Evolutionary conservation across 1,140 invertebrate genomes (phyloP).

Genomic region (Lordiphosa mommai): DNA sequence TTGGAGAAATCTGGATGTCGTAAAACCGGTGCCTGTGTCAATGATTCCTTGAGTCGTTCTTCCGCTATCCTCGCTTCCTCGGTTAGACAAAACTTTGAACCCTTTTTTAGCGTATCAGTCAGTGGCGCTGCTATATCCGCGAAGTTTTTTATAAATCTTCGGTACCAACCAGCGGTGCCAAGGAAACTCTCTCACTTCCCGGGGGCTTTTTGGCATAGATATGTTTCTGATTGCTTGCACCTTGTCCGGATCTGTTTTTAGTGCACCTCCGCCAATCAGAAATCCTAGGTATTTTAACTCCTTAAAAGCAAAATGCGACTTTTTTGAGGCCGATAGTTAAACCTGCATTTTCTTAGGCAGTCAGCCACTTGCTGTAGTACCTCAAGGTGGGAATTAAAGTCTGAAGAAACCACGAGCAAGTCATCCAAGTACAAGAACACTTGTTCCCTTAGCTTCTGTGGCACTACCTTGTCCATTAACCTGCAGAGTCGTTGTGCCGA

Average conservation of each 20-base stretch:
- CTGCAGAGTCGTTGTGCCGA: not conserved
- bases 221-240: not conserved
- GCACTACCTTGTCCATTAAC: not conserved
- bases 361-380: too few relatives aligned
- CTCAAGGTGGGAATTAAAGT: not conserved
- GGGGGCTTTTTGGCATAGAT: not conserved
- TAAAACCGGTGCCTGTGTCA: too few relatives aligned
- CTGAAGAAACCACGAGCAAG: not conserved
- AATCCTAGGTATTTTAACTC: not conserved
- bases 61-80: not conserved
- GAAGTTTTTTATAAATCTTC: not conserved
- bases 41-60: not conserved
- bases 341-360: too few relatives aligned
- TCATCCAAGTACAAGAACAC: not conserved
- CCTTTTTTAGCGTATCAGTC: not conserved
- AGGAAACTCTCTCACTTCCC: not conserved
- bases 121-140: not conserved
- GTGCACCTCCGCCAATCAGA: not conserved
- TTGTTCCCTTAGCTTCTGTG: not conserved
- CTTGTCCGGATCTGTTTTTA: not conserved
- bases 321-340: not conserved
- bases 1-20: too few relatives aligned
- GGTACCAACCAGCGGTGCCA: not conserved
- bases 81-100: not conserved
- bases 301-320: not conserved